phyloP scores from a whole-genome alignment of 2,113 vertebrate species.

The Electrona antarctica region DNA sequence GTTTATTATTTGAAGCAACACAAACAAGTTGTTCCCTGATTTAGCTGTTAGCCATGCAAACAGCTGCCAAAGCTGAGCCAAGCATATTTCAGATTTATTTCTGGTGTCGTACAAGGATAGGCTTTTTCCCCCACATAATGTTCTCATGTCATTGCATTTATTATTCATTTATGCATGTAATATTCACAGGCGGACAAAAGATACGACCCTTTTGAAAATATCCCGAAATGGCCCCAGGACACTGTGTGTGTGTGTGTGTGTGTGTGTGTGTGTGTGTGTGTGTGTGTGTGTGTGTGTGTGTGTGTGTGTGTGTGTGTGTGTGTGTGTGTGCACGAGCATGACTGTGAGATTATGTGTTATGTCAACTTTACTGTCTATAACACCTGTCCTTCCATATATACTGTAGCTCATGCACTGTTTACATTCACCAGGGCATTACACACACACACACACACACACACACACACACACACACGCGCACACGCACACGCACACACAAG shows the following conservation, averaged over 20 bases:
- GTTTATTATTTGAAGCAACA: slow-evolving; percentile 2
- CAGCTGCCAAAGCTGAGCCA: slow-evolving; percentile 10
- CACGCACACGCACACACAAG: neutral
- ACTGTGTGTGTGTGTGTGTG: neutral
- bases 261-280: neutral
- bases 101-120: slow-evolving; percentile 4
- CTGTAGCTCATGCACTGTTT: slow-evolving; percentile 6
- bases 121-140: slow-evolving; percentile 8
- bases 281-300: neutral
- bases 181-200: slow-evolving; percentile 11
- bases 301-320: neutral
- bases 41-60: neutral
- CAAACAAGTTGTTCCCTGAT: slow-evolving; percentile 29
- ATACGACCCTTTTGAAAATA: slow-evolving; percentile 26
- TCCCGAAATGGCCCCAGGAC: slow-evolving; percentile 3
- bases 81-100: neutral
- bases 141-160: slow-evolving; percentile 30
- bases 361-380: no score
- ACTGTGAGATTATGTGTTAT: neutral
- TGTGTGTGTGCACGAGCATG: neutral
- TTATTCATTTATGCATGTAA: slow-evolving; percentile 56
- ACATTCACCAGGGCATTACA: neutral
- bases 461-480: neutral
- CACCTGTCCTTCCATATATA: neutral
- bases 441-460: neutral